Conservation (phyloP, 2,888 invertebrate genomes). For the Drosophila diplacantha region DNA sequence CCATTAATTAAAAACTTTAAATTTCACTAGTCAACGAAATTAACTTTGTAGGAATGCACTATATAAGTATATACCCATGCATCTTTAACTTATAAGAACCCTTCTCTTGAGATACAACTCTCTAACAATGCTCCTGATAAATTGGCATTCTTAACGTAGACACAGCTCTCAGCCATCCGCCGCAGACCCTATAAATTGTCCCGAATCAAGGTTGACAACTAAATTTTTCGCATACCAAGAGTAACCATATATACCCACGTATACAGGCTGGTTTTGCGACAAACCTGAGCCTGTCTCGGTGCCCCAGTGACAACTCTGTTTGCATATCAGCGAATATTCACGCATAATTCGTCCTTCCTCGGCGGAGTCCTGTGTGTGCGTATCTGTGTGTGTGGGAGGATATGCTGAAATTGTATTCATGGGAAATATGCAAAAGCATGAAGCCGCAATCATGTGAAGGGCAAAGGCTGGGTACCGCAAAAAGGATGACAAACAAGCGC, state of each 20-base stretch:
- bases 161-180: background rate
- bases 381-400: background rate
- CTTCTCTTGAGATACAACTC: background rate
- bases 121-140: background rate
- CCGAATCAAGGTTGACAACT: constrained; percentile 35
- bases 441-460: constrained; percentile 45
- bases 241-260: constrained; percentile 25
- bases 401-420: constrained; percentile 61
- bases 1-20: background rate
- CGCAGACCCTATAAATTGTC: constrained; percentile 11
- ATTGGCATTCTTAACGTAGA: background rate
- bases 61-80: background rate
- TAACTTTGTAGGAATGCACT: background rate
- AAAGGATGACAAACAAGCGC: constrained; percentile 53
- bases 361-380: background rate
- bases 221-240: constrained; percentile 26
- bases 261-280: constrained; percentile 31
- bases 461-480: constrained; percentile 39
- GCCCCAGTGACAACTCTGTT: constrained; percentile 50
- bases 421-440: constrained; percentile 62
- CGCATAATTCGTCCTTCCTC: constrained; percentile 57
- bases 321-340: constrained; percentile 42
- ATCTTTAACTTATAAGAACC: background rate
- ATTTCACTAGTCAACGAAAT: background rate
- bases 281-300: constrained; percentile 30